Evolutionary conservation across 2,888 invertebrate species (phyloP).

Genomic region (Aplocera efformata): DNA sequence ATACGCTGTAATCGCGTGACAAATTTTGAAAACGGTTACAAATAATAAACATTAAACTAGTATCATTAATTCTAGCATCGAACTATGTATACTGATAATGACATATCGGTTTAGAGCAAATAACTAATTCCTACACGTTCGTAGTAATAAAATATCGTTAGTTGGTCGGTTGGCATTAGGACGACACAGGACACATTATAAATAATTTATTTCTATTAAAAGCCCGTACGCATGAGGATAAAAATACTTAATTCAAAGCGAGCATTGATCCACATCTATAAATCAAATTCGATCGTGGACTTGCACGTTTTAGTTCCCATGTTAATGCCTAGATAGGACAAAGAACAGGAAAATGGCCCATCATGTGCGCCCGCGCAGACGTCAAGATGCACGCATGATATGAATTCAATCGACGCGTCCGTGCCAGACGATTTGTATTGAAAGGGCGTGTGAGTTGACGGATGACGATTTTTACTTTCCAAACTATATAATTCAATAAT

Average conservation of each 20-base stretch:
- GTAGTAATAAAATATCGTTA: no score
- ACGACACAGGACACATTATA: constrained; percentile 18
- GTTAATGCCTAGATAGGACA: constrained; percentile 48
- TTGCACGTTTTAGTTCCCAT: constrained; percentile 45
- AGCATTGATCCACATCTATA: constrained; percentile 52
- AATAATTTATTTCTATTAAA: constrained; percentile 33
- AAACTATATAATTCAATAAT: background rate
- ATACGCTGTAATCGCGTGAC: no score
- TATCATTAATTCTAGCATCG: no score
- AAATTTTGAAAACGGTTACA: no score
- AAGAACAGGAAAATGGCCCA: constrained; percentile 63
- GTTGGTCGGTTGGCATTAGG: background rate
- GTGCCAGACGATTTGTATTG: constrained; percentile 32
- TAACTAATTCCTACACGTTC: no score
- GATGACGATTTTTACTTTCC: constrained; percentile 10
- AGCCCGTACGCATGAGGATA: constrained; percentile 40
- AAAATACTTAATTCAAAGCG: constrained; percentile 45
- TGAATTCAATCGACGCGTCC: constrained; percentile 39
- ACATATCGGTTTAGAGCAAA: no score
- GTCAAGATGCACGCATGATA: constrained; percentile 42
- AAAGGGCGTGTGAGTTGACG: constrained; percentile 29
- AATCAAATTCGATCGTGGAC: constrained; percentile 57
- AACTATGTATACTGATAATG: no score
- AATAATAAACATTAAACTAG: no score
- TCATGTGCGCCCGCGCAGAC: constrained; percentile 32